Percentiles rank a stretch among this genome's conserved stretches.
phyloP scores from a whole-genome alignment of 2,797 vertebrate genomes.

The Mus caroli region DNA sequence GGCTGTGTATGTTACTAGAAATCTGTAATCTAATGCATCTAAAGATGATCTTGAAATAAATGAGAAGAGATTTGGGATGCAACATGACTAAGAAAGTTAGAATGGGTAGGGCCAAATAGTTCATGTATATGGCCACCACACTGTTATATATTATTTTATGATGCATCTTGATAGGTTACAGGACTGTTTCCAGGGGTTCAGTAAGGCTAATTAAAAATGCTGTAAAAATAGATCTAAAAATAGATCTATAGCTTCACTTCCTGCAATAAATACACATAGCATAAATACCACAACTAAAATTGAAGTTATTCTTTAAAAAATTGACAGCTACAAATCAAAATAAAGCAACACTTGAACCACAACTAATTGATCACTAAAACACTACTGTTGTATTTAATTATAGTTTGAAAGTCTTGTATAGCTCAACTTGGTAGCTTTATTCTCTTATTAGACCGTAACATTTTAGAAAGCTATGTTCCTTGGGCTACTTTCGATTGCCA shows the following conservation, averaged over 20 bases:
- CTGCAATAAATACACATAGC: not conserved
- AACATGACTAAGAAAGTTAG: not conserved
- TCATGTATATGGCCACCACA: not conserved
- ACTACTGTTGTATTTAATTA: not conserved
- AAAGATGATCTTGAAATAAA: not conserved
- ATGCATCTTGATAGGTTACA: not conserved
- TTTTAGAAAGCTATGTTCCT: slow-evolving; percentile 18
- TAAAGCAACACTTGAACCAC: not conserved
- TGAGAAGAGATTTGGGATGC: not conserved
- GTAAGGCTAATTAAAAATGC: not conserved
- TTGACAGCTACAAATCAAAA: not conserved
- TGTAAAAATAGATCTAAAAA: not conserved
- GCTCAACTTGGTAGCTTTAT: slow-evolving; percentile 1
- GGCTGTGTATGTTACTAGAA: not conserved
- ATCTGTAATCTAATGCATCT: not conserved
- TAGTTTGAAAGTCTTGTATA: not conserved
- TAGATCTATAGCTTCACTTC: not conserved
- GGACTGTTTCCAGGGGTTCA: not conserved
- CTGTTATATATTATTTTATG: not conserved
- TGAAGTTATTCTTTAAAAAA: not conserved
- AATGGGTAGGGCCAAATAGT: not conserved
- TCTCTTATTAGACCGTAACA: slow-evolving; percentile 10
- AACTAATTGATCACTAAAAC: not conserved
- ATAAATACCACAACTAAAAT: not conserved
- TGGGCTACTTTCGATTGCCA: slow-evolving; percentile 24